Conservation (phyloP, 2,113 vertebrate species). For the Eptesicus fuscus region DNA sequence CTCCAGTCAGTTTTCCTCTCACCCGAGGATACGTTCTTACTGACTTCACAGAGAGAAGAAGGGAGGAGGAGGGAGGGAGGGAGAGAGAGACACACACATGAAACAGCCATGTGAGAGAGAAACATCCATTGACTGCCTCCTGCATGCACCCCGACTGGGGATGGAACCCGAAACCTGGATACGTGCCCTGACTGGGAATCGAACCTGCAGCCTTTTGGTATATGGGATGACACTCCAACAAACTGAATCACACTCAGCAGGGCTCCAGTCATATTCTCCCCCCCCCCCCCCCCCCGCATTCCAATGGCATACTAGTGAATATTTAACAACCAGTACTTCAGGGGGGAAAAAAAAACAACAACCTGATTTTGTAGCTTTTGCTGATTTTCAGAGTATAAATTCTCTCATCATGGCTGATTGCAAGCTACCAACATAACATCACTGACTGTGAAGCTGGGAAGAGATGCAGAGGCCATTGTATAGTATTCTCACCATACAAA, state of each 20-base stretch:
- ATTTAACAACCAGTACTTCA: not conserved
- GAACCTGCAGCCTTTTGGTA: not conserved
- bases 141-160: not conserved
- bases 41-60: no score
- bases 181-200: not conserved
- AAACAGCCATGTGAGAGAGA: not conserved
- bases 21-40: not conserved
- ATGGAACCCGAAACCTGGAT: not conserved
- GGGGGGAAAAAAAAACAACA: not conserved
- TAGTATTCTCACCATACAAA: not conserved
- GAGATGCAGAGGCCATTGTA: not conserved
- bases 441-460: not conserved
- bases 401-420: not conserved
- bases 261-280: not conserved
- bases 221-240: not conserved
- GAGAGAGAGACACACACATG: no score
- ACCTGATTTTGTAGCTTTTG: constrained; percentile 20
- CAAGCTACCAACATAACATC: not conserved
- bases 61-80: no score
- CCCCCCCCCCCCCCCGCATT: not conserved
- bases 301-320: not conserved
- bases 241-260: not conserved
- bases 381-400: constrained; percentile 19
- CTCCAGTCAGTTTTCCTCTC: not conserved
- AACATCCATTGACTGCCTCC: not conserved